phyloP scores from a whole-genome alignment of 2,888 invertebrate genomes.

The Caenorhabditis sp. region DNA sequence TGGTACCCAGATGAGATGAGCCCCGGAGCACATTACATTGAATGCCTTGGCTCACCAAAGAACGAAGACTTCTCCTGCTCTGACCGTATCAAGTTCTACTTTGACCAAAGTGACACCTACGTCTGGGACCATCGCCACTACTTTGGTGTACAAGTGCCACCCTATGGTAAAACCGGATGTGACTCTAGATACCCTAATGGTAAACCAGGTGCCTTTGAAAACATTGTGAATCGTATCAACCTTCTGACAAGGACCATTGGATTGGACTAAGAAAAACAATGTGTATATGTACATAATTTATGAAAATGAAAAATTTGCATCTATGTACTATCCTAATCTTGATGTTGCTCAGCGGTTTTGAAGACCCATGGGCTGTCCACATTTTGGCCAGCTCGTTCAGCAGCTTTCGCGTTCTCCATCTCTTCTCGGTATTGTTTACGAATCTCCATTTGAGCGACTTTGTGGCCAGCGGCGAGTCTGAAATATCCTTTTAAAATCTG shows the following conservation, averaged over 20 bases:
- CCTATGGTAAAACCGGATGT: constrained; percentile 60
- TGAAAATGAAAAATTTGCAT: neutral
- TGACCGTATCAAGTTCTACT: constrained; percentile 57
- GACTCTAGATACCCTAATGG: constrained; percentile 44
- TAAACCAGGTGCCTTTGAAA: constrained; percentile 46
- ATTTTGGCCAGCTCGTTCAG: constrained; percentile 33
- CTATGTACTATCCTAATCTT: constrained; percentile 12
- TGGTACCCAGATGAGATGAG: constrained; percentile 62
- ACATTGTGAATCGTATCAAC: constrained; percentile 43
- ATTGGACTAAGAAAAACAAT: constrained; percentile 17
- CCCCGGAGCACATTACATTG: constrained; percentile 49
- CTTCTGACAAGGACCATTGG: constrained; percentile 49
- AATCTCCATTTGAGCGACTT: constrained; percentile 59
- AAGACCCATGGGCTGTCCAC: constrained; percentile 51
- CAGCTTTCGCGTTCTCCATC: constrained; percentile 38
- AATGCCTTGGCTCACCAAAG: constrained; percentile 60
- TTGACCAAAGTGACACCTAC: constrained; percentile 55
- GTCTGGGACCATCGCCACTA: constrained; percentile 64
- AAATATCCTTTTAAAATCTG: constrained; percentile 10
- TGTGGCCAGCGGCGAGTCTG: constrained; percentile 64
- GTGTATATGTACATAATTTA: constrained; percentile 3
- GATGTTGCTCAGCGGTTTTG: constrained; percentile 13
- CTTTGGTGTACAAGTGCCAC: constrained; percentile 60
- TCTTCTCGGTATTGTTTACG: constrained; percentile 47
- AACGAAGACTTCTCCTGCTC: constrained; percentile 65